A percentile compares a stretch with the other conserved stretches of the same genome.
These are phyloP conservation scores for Apoderus coryli DNA, from an alignment of 2,888 invertebrate species.

Conservation along the genomic window DNA sequence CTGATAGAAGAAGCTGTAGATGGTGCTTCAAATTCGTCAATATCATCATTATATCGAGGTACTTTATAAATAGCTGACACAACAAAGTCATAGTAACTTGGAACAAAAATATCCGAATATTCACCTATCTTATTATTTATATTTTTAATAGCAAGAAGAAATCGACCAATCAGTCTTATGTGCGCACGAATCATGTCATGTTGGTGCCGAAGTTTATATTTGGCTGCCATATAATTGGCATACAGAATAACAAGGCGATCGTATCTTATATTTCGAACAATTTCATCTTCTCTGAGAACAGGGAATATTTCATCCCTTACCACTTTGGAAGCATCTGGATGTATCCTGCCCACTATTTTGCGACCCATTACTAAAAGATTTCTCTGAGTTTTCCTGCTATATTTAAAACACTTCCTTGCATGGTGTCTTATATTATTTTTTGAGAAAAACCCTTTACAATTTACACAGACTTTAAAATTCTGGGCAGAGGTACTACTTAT, in stretches of 20 bases:
- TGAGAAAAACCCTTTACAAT: no score
- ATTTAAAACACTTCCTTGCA: no score
- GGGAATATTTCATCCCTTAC: conserved; percentile 7
- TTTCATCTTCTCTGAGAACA: conserved; percentile 9
- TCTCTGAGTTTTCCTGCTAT: no score
- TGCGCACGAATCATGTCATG: conserved; percentile 9
- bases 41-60: conserved; percentile 8
- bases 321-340: conserved; percentile 8
- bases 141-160: conserved; percentile 6
- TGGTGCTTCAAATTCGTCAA: conserved; percentile 9
- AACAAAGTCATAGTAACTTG: conserved; percentile 8
- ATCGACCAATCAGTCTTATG: conserved; percentile 9
- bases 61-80: conserved; percentile 9
- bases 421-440: no score
- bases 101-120: conserved; percentile 8
- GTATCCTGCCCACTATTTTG: conserved; percentile 8
- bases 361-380: conserved; percentile 10
- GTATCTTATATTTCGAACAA: conserved; percentile 7
- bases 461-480: no score
- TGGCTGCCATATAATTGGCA: conserved; percentile 9
- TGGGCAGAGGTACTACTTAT: no score
- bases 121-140: conserved; percentile 8
- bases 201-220: conserved; percentile 9
- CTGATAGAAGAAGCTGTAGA: conserved; percentile 11
- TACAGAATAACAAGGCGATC: conserved; percentile 10